Percentiles rank a stretch among this genome's conserved stretches.
phyloP scores from a whole-genome alignment of 2,888 invertebrate genomes.

The Aphodius sticticus region DNA sequence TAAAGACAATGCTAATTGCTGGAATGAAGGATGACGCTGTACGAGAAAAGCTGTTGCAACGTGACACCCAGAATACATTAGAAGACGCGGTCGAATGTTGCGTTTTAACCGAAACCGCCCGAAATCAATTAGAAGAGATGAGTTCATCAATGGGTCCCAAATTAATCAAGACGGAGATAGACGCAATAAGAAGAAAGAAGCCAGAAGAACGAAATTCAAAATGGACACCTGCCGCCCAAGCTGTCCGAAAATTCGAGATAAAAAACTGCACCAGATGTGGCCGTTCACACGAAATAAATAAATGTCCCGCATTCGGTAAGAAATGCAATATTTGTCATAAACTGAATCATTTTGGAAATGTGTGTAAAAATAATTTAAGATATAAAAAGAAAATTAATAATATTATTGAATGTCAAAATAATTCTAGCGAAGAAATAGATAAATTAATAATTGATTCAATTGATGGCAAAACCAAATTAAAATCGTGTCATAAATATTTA shows the following conservation, averaged over 20 bases:
- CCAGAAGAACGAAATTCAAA: neutral
- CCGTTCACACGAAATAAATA: constrained; percentile 22
- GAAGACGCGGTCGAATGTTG: constrained; percentile 22
- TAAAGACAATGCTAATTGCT: constrained; percentile 27
- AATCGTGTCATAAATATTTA: neutral
- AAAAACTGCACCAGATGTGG: constrained; percentile 32
- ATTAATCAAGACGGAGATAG: neutral
- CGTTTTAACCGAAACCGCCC: constrained; percentile 11
- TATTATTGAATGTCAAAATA: neutral
- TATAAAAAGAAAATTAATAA: constrained; percentile 16
- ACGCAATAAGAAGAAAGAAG: neutral
- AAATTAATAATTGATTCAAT: neutral
- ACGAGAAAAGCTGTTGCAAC: constrained; percentile 23
- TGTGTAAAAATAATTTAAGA: constrained; percentile 17
- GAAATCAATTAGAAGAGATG: constrained; percentile 24
- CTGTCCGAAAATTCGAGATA: constrained; percentile 30
- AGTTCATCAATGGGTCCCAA: neutral
- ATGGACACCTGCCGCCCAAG: neutral
- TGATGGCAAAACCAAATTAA: neutral
- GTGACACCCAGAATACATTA: constrained; percentile 11
- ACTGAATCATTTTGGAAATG: constrained; percentile 27
- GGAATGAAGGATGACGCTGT: constrained; percentile 28
- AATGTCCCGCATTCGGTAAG: constrained; percentile 28
- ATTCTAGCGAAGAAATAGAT: neutral
- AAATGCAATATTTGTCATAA: constrained; percentile 18